phyloP scores from a whole-genome alignment of 2,888 invertebrate species.

The Cataglyphis altisquamis region DNA sequence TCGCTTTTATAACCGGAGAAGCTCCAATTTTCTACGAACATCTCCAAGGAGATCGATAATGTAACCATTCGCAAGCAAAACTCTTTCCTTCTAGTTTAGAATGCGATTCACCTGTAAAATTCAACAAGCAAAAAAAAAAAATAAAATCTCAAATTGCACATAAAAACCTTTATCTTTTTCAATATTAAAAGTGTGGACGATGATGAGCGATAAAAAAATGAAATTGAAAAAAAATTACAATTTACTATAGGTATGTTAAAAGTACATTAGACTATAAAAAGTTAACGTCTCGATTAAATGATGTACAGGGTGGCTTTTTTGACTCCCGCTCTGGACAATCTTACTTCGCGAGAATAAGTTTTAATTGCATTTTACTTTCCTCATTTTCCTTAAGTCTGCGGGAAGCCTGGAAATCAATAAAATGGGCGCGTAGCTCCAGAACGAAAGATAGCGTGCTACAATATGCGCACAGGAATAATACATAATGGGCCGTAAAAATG shows the following conservation, averaged over 20 bases:
- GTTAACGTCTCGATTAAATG: constrained; percentile 37
- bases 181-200: constrained; percentile 9
- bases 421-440: constrained; percentile 32
- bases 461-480: constrained; percentile 40
- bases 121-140: neutral
- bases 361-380: constrained; percentile 54
- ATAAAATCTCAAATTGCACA: constrained; percentile 10
- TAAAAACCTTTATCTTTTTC: neutral
- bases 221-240: neutral
- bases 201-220: neutral
- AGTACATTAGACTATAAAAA: neutral
- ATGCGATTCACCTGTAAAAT: constrained; percentile 29
- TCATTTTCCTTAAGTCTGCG: constrained; percentile 44
- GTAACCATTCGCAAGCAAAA: constrained; percentile 20
- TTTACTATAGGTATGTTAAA: neutral
- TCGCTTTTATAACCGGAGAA: constrained; percentile 25
- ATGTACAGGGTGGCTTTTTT: constrained; percentile 30
- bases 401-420: constrained; percentile 41
- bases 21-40: constrained; percentile 42
- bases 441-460: constrained; percentile 16
- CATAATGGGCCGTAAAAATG: constrained; percentile 63
- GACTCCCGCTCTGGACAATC: constrained; percentile 29
- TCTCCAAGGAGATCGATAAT: constrained; percentile 31
- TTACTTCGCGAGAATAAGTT: constrained; percentile 46
- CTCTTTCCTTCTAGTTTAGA: neutral